Evolutionary conservation across 2,888 invertebrate genomes (phyloP), one percentile per base, ranked within the genome.

Genomic region (Drosophila phalerata): DNA sequence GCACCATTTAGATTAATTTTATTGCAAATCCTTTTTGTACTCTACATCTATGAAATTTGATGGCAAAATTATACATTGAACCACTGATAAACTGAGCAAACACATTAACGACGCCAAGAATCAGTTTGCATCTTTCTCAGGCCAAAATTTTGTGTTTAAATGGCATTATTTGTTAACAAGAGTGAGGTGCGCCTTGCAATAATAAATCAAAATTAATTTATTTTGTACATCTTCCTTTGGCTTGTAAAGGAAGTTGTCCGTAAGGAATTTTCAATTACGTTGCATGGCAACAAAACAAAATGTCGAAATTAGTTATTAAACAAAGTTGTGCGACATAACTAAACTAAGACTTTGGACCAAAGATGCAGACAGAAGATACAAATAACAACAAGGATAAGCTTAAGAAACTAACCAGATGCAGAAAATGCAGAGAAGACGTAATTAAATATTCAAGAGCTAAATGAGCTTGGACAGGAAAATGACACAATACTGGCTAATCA

Each of bases 201-300:
- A 74, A 70, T 73, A 86, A 88, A 84, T 81, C 89, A 79, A 64
- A 88, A 78, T 74, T 49, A 84, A 81, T 79, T 78, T 69, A 68
- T 68, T 63, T 65, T 38, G 51, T 43, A 65, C 64, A 77, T 60
- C 52, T 38, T 52, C n/a, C 38, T 32, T 34, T n/a, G 15, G 15
- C 13, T 42, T 4, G 30, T 5, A 19, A 13, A 55, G 61, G 57
- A 38, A 61, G 37, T 58, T 61, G 28, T 65, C 55, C 77, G 81
- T 62, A 76, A 63, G 85, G 77, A 85, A 89, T 86, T 89, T 87
- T 83, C 86, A 88, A 85, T 88, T 78, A 82, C 42, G 38, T 48
- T 63, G 61, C 68, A 52, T 28, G 42, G 55, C 56, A 62, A 55
- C 17, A 53, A 2, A 47, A 70, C 74, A 67, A 78, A 88, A 73